A percentile compares a stretch with the other conserved stretches of the same genome.
These are phyloP conservation scores for Darevskia mixta DNA, from an alignment of 2,797 vertebrate species.

Conservation along the genomic window DNA sequence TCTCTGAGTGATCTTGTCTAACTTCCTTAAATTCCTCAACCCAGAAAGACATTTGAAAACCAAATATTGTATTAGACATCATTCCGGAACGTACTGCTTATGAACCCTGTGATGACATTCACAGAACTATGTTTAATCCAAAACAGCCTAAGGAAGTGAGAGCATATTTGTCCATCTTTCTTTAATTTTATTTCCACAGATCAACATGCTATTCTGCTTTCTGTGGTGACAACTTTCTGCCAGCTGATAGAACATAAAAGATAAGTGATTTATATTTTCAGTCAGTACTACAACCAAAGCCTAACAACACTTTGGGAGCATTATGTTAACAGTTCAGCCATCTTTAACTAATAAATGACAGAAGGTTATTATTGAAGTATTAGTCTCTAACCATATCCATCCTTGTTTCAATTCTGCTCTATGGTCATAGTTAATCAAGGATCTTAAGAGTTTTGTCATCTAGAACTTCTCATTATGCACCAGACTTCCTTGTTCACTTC, in stretches of 20 bases:
- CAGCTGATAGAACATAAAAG: neutral
- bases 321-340: neutral
- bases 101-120: neutral
- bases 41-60: neutral
- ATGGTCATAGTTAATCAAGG: neutral
- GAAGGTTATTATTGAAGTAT: neutral
- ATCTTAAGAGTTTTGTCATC: neutral
- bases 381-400: neutral
- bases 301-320: neutral
- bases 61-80: neutral
- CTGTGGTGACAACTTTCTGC: neutral
- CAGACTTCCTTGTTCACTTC: neutral
- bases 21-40: neutral
- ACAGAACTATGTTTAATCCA: neutral
- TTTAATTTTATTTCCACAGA: neutral
- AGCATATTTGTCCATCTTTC: neutral
- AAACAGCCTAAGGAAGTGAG: neutral
- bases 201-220: neutral
- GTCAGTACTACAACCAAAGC: neutral
- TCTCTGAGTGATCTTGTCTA: neutral
- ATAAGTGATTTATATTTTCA: neutral
- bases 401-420: neutral
- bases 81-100: neutral
- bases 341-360: neutral
- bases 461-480: slow-evolving; percentile 1